phyloP scores from a whole-genome alignment of 2,888 invertebrate genomes.

The Tinea semifulvella region DNA sequence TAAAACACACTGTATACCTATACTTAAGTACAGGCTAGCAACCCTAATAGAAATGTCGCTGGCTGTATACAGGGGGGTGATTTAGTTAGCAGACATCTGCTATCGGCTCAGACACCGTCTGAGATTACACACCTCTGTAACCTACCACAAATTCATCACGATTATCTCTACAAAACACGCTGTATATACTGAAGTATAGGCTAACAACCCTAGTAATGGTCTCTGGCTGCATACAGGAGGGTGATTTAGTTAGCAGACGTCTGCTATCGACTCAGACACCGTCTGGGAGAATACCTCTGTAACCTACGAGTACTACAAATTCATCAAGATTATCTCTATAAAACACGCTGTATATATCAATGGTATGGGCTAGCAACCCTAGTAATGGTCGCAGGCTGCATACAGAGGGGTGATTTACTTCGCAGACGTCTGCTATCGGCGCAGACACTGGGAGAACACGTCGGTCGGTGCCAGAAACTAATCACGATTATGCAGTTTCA shows the following conservation, averaged over 20 bases:
- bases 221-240: conserved; percentile 5
- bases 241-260: conserved; percentile 12
- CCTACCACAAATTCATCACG: conserved; percentile 4
- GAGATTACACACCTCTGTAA: conserved; percentile 1
- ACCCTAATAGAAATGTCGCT: too few species aligned
- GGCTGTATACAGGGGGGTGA: conserved; percentile 10
- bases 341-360: too few species aligned
- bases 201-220: too few species aligned
- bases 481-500: too few species aligned
- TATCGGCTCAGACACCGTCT: conserved; percentile 7
- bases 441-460: conserved; percentile 7
- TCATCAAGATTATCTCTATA: too few species aligned
- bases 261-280: conserved; percentile 6
- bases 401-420: conserved; percentile 12
- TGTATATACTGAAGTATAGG: too few species aligned
- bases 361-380: too few species aligned
- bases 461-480: not conserved
- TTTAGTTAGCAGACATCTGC: conserved; percentile 11
- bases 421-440: conserved; percentile 9
- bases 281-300: conserved; percentile 8
- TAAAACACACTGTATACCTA: too few species aligned
- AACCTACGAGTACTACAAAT: not conserved
- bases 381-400: not conserved
- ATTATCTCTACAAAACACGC: too few species aligned
- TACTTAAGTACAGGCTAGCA: too few species aligned